Conservation (phyloP, 2,888 invertebrate species). For the Ochropleura leucogaster region DNA sequence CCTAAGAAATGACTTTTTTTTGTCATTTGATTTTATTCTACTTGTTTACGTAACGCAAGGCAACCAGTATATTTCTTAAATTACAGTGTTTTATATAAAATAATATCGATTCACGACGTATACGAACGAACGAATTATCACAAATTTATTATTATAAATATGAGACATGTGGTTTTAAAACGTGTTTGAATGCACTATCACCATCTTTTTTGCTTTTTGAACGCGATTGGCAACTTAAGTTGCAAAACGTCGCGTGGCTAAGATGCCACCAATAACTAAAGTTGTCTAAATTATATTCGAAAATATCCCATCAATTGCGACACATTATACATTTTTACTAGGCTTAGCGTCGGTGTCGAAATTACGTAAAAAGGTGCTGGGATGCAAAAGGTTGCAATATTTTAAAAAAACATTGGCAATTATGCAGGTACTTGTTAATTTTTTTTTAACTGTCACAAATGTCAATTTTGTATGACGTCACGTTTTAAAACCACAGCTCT, state of each 20-base stretch:
- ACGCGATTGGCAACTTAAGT: neutral
- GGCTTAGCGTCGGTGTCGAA: no score
- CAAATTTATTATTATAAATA: slow-evolving; percentile 70
- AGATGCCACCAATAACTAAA: no score
- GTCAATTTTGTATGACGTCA: neutral
- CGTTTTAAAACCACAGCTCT: slow-evolving; percentile 52
- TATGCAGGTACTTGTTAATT: neutral
- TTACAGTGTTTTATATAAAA: slow-evolving; percentile 63
- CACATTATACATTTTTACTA: no score
- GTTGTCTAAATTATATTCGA: no score
- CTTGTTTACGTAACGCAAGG: slow-evolving; percentile 86
- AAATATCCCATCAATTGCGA: no score
- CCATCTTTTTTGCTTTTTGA: neutral
- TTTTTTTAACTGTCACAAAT: neutral
- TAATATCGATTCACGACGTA: slow-evolving; percentile 74
- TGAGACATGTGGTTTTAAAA: slow-evolving; percentile 49
- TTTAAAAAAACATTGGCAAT: neutral
- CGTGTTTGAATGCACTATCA: neutral
- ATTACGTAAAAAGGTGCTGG: no score
- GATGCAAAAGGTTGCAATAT: no score
- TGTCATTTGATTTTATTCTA: slow-evolving; percentile 59
- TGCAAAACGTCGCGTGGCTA: neutral
- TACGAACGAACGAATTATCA: slow-evolving; percentile 80
- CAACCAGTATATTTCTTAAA: slow-evolving; percentile 79
- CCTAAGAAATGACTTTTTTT: slow-evolving; percentile 56